Base-by-base conservation (phyloP, 2,888 invertebrate genomes). In the Craniophora ligustri region DNA sequence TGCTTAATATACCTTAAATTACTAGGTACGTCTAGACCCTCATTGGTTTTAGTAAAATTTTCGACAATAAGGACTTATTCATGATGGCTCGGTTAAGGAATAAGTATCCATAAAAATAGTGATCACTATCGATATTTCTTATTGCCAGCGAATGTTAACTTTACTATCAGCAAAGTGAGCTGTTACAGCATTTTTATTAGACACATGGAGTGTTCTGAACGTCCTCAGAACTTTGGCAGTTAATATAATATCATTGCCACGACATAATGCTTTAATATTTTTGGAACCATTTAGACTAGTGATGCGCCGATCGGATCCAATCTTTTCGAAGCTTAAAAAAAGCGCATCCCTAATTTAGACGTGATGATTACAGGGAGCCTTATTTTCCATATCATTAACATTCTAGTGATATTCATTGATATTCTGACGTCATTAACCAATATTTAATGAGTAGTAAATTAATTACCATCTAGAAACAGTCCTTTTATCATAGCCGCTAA, bases 11-110 rank as follows among this genome's bases (percentile, higher is more conserved):
- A 66, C 18, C 62, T 75, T 73, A 76, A 55, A 64, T 55, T 67
- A 74, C 16, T 73, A 75, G 72, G 74, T 72, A 56, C 42, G 44
- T 31, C 39, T 67, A 58, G 64, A 76, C 80, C 66, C 71, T 76
- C 76, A 75, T 78, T 78, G 74, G 72, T 63, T 48, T 15, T 7
- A 8, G n/a, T 8, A 3, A 48, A 36, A 13, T 10, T 4, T n/a
- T 10, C 14, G 14, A 34, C 2, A 7, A 10, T 1, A 10, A 10
- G 14, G 26, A 49, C 23, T 18, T 62, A 44, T 16, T 57, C 21
- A 50, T 32, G 19, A 54, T 49, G 39, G 32, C 23, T 38, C 31
- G 6, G 36, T 49, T 14, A 18, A 16, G 6, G 13, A 19, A 23
- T 2, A 42, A 34, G 38, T 30, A 28, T 44, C 39, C 30, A 56